Conservation (phyloP, 2,113 vertebrate genomes). For the Malurus cyaneus region DNA sequence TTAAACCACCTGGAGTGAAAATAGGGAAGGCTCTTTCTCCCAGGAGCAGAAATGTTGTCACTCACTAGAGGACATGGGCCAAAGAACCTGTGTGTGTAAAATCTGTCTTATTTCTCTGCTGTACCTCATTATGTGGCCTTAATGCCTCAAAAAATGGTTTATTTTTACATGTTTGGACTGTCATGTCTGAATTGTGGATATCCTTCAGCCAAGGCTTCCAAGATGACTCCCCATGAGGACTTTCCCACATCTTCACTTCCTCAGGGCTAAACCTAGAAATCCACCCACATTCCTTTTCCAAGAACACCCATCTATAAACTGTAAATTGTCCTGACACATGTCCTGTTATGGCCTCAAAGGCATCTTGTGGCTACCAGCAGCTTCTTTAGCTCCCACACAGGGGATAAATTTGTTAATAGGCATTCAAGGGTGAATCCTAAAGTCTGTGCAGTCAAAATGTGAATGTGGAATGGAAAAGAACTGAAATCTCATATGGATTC, state of each 20-base stretch:
- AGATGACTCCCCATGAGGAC: background rate
- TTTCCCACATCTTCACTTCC: background rate
- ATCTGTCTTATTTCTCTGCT: background rate
- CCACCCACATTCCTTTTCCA: background rate
- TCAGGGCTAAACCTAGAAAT: background rate
- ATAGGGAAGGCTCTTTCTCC: background rate
- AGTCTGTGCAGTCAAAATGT: background rate
- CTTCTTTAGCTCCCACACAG: background rate
- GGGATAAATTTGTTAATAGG: background rate
- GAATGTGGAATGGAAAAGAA: background rate
- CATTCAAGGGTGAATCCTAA: background rate
- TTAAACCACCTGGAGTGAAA: background rate
- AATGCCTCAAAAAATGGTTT: background rate
- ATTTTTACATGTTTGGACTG: background rate
- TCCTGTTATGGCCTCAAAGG: background rate
- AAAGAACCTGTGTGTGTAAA: accelerated
- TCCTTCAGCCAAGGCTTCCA: background rate
- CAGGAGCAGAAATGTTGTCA: background rate
- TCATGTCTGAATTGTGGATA: background rate
- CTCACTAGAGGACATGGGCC: background rate
- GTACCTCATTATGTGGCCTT: background rate
- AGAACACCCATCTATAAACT: background rate
- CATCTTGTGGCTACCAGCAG: background rate
- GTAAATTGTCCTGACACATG: background rate
- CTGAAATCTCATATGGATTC: background rate